Evolutionary conservation across 2,888 invertebrate genomes (phyloP).

Genomic region (Nomada flava): DNA sequence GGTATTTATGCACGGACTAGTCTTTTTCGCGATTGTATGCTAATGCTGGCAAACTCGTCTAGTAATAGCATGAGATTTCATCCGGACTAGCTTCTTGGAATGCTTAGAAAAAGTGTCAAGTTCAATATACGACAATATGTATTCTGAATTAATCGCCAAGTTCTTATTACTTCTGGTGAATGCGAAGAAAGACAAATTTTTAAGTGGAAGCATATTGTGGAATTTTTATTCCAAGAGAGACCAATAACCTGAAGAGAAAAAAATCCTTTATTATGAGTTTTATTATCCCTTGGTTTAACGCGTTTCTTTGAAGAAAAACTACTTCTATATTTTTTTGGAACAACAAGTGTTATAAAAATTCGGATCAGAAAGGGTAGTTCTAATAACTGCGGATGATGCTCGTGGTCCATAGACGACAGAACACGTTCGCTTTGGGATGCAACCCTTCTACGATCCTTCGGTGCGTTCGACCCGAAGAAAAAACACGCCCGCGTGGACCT

Average conservation of each 20-base stretch:
- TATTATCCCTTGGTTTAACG: too few relatives aligned
- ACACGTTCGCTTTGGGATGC: conserved; percentile 30
- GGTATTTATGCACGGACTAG: conserved; percentile 41
- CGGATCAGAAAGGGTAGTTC: neutral
- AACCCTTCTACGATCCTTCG: conserved; percentile 29
- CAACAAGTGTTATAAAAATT: neutral
- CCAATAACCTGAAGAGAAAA: too few relatives aligned
- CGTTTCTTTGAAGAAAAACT: neutral
- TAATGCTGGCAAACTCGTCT: conserved; percentile 42
- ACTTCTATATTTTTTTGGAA: neutral
- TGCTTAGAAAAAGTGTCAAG: neutral
- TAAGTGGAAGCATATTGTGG: too few relatives aligned
- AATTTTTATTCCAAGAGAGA: too few relatives aligned
- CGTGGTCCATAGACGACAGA: neutral
- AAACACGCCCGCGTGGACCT: conserved; percentile 51
- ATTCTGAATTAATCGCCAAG: too few relatives aligned
- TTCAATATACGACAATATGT: neutral
- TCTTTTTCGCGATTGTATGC: conserved; percentile 56
- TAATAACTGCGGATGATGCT: conserved; percentile 32
- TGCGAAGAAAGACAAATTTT: too few relatives aligned
- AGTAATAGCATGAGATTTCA: conserved; percentile 35
- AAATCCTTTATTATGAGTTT: too few relatives aligned
- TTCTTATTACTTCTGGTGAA: too few relatives aligned
- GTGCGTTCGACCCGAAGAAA: conserved; percentile 47
- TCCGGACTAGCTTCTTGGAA: conserved; percentile 3